phyloP scores from a whole-genome alignment of 2,888 invertebrate genomes.

The Lasioglossum morio region DNA sequence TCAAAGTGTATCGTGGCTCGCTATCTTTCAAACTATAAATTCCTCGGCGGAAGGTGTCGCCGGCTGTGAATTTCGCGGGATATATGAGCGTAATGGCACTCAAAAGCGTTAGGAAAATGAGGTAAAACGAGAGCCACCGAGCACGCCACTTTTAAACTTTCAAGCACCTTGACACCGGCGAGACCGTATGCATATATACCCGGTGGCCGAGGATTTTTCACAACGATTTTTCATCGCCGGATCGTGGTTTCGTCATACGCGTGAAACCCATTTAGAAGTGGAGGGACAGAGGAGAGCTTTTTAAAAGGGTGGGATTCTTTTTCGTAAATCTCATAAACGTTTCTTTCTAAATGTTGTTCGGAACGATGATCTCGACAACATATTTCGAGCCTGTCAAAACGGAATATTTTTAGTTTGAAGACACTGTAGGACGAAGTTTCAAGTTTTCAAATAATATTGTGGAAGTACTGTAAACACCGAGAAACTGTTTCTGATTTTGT shows the following conservation, averaged over 20 bases:
- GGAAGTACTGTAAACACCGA: not conserved
- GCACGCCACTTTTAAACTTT: constrained; percentile 19
- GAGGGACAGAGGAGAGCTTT: too few species aligned
- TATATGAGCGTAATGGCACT: constrained; percentile 42
- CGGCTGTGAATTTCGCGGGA: constrained; percentile 29
- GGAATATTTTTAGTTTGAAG: too few species aligned
- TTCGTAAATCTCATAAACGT: too few species aligned
- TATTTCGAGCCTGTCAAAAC: too few species aligned
- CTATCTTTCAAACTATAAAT: constrained; percentile 58
- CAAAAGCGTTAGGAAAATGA: constrained; percentile 6
- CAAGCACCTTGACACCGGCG: constrained; percentile 10
- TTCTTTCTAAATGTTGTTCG: too few species aligned
- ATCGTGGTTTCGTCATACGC: not conserved
- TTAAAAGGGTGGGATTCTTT: too few species aligned
- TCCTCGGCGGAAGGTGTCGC: constrained; percentile 31
- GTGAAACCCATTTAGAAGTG: not conserved
- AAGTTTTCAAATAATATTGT: too few species aligned
- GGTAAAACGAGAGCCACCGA: constrained; percentile 15
- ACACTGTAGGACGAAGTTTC: too few species aligned
- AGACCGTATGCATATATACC: not conserved
- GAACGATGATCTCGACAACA: too few species aligned
- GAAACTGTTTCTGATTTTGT: not conserved
- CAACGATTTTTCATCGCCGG: not conserved
- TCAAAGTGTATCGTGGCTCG: constrained; percentile 40
- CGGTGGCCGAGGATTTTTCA: constrained; percentile 1